Conservation (phyloP, 2,113 vertebrate genomes). For the Hyla sarda region DNA sequence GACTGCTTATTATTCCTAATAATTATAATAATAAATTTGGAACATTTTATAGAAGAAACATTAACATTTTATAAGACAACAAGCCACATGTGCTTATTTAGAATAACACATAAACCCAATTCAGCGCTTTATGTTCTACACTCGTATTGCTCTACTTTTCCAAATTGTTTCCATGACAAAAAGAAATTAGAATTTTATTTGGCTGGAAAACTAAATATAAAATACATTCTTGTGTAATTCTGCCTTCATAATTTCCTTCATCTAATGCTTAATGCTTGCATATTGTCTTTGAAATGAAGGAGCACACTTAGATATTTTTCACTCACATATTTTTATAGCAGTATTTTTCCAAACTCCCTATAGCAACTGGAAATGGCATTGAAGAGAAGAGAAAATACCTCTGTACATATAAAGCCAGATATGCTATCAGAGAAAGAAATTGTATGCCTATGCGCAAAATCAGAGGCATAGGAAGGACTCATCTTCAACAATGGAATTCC, state of each 20-base stretch:
- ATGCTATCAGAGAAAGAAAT: too few species aligned
- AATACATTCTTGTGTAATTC: not conserved
- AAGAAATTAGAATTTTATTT: not conserved
- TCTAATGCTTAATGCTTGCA: too few species aligned
- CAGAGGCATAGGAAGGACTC: too few species aligned
- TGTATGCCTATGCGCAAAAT: too few species aligned
- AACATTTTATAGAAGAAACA: conserved; percentile 63
- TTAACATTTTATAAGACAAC: not conserved
- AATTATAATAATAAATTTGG: conserved; percentile 66
- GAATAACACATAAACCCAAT: not conserved
- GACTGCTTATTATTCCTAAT: conserved; percentile 64
- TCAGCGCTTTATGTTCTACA: not conserved
- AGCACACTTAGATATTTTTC: too few species aligned
- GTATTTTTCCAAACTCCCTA: too few species aligned
- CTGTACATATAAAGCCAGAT: too few species aligned
- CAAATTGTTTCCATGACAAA: not conserved
- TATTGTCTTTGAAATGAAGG: not conserved
- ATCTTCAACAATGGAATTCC: too few species aligned
- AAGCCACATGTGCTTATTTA: not conserved
- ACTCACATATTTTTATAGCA: too few species aligned
- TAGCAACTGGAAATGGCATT: too few species aligned
- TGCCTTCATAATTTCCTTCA: not conserved
- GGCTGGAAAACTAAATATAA: not conserved
- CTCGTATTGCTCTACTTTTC: not conserved
- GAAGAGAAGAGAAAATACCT: too few species aligned